Conservation (phyloP, 2,113 vertebrate species). For the Phaetusa simplex region DNA sequence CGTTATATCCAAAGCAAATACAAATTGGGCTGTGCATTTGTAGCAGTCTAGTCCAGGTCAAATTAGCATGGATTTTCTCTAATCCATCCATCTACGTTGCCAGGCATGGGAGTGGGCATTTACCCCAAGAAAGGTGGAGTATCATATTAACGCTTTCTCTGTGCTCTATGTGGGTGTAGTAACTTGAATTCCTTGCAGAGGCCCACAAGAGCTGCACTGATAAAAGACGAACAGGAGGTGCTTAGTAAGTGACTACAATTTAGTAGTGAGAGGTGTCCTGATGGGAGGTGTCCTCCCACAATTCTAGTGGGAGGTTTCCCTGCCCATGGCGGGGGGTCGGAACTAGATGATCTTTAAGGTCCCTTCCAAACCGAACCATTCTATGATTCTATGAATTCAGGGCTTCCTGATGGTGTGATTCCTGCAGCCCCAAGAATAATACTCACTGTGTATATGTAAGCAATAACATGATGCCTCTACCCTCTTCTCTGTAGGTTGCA, state of each 20-base stretch:
- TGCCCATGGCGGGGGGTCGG: too few relatives aligned
- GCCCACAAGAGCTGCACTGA: neutral
- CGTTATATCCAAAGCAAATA: neutral
- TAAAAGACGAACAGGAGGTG: neutral
- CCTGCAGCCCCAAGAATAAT: neutral
- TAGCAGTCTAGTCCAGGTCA: neutral
- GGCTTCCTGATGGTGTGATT: neutral
- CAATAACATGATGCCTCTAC: neutral
- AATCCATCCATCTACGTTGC: neutral
- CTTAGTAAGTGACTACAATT: neutral
- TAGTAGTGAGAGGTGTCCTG: neutral
- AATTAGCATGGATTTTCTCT: neutral
- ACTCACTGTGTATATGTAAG: neutral
- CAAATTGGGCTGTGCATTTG: neutral
- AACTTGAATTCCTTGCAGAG: neutral
- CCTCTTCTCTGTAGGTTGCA: neutral
- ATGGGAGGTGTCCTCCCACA: too few relatives aligned
- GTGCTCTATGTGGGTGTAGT: neutral
- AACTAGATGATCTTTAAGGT: too few relatives aligned
- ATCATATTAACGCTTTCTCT: neutral
- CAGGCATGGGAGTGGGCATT: neutral
- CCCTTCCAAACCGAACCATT: too few relatives aligned
- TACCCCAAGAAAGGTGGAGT: neutral
- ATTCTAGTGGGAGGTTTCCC: too few relatives aligned
- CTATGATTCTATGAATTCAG: neutral